Evolutionary conservation across 1,140 invertebrate species (phyloP).

Genomic region (Nymphalis io): DNA sequence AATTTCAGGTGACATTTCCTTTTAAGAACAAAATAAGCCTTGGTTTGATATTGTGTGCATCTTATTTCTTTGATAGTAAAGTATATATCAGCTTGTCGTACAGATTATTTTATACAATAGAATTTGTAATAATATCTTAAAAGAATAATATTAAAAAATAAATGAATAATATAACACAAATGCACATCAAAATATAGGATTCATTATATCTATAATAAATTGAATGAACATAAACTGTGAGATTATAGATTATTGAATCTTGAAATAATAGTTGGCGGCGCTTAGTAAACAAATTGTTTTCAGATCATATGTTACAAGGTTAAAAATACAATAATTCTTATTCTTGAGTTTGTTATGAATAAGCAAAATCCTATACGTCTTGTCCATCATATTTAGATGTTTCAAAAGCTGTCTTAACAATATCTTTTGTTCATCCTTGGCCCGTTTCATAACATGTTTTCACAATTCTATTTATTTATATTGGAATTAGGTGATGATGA

Average conservation of each 20-base stretch:
- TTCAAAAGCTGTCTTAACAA: slow-evolving; percentile 59
- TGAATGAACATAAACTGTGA: neutral
- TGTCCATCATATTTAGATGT: slow-evolving; percentile 50
- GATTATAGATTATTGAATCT: neutral
- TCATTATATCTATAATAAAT: neutral
- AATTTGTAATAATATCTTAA: too few relatives aligned
- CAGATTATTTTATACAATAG: too few relatives aligned
- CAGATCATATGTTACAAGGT: slow-evolving; percentile 14
- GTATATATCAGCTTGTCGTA: too few relatives aligned
- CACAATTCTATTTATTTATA: slow-evolving; percentile 58
- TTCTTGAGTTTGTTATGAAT: slow-evolving; percentile 25
- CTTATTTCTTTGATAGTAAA: too few relatives aligned
- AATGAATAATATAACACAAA: too few relatives aligned
- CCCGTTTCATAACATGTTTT: slow-evolving; percentile 49
- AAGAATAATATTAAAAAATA: too few relatives aligned
- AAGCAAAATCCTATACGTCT: slow-evolving; percentile 27
- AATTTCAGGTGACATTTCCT: too few relatives aligned
- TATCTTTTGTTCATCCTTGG: slow-evolving; percentile 70
- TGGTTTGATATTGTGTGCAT: too few relatives aligned
- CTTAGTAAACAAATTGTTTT: neutral
- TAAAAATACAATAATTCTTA: slow-evolving; percentile 12
- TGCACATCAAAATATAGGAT: too few relatives aligned
- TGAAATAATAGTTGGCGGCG: neutral
- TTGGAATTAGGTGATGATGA: slow-evolving; percentile 54
- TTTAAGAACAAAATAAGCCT: too few relatives aligned